A percentile compares a stretch with the other conserved stretches of the same genome.
Evolutionary conservation across 2,888 invertebrate genomes (phyloP).

Genomic region (Mellilla xanthometata): DNA sequence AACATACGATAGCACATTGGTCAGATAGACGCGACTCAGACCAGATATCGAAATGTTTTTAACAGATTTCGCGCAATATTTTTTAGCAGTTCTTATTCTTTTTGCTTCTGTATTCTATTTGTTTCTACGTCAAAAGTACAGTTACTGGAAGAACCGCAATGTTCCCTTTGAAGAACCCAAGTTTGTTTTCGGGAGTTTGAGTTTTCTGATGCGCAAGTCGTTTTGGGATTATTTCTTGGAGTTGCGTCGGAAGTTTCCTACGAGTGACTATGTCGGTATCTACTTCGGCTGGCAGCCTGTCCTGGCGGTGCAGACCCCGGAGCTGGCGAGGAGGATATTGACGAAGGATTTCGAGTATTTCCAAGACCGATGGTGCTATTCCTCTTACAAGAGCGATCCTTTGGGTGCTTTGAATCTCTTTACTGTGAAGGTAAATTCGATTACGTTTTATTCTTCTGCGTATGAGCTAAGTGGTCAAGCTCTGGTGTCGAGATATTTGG

Average conservation of each 20-base stretch:
- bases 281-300: slow-evolving; percentile 55
- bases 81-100: slow-evolving; percentile 31
- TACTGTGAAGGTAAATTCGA: slow-evolving; percentile 47
- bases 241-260: slow-evolving; percentile 37
- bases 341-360: slow-evolving; percentile 56
- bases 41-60: no score
- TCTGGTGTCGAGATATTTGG: no score
- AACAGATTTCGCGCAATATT: no score
- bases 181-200: slow-evolving; percentile 51
- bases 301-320: slow-evolving; percentile 56
- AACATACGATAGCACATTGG: no score
- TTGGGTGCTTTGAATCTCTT: slow-evolving; percentile 64
- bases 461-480: no score
- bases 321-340: slow-evolving; percentile 52
- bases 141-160: slow-evolving; percentile 59
- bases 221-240: slow-evolving; percentile 49
- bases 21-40: no score
- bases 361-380: slow-evolving; percentile 50
- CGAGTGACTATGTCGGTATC: slow-evolving; percentile 53
- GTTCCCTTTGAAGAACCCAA: slow-evolving; percentile 53
- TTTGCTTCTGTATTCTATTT: slow-evolving; percentile 41
- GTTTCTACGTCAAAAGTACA: slow-evolving; percentile 46
- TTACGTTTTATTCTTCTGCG: no score
- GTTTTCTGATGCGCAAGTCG: slow-evolving; percentile 57
- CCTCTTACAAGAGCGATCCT: slow-evolving; percentile 48